Conservation (phyloP, 2,888 invertebrate genomes). For the Lycophotia porphyrea region DNA sequence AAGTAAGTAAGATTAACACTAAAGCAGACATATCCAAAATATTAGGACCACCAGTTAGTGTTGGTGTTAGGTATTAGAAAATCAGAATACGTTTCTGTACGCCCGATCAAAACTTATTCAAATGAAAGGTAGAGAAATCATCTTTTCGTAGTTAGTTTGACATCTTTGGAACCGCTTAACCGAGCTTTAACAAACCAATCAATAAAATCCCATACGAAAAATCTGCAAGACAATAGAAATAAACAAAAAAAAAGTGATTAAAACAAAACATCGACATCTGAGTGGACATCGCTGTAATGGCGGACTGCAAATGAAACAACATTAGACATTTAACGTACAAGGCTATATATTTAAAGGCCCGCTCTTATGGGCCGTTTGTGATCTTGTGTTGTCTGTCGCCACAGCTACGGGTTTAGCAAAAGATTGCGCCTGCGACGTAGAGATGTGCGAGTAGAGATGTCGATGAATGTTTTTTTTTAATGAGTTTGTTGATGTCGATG, state of each 20-base stretch:
- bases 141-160: background rate
- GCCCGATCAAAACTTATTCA: background rate
- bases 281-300: slow-evolving; percentile 74
- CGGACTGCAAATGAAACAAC: slow-evolving; percentile 83
- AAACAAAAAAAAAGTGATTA: slow-evolving; percentile 59
- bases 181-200: slow-evolving; percentile 7
- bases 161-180: background rate
- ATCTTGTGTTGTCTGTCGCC: slow-evolving; percentile 89
- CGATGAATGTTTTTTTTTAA: too few species aligned
- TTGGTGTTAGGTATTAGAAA: background rate
- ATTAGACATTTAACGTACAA: slow-evolving; percentile 88
- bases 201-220: slow-evolving; percentile 44
- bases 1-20: background rate
- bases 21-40: background rate
- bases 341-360: slow-evolving; percentile 86
- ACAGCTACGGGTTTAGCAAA: slow-evolving; percentile 83
- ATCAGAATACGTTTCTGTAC: background rate
- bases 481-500: slow-evolving; percentile 61
- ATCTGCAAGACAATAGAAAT: slow-evolving; percentile 39
- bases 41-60: background rate
- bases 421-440: slow-evolving; percentile 79
- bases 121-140: background rate
- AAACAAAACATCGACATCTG: slow-evolving; percentile 67
- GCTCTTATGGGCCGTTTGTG: slow-evolving; percentile 85
- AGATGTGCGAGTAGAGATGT: slow-evolving; percentile 61